These are phyloP conservation scores for Pelvicachromis taeniatus DNA, from an alignment of 2,113 vertebrate genomes.

Conservation along the genomic window DNA sequence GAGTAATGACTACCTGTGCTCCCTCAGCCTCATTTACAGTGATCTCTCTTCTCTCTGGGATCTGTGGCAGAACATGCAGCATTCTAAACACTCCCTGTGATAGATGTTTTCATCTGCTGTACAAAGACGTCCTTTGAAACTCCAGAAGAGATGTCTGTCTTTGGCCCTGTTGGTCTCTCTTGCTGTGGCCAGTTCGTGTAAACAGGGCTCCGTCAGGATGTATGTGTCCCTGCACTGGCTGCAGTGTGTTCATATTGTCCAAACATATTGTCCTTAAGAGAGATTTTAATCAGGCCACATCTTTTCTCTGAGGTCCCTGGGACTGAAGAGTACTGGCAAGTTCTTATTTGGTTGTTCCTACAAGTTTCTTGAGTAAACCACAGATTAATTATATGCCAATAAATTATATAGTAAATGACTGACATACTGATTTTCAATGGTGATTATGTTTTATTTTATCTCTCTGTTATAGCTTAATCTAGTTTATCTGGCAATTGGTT, in stretches of 20 bases:
- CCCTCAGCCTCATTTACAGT: conserved; percentile 65
- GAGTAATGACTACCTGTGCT: conserved; percentile 72
- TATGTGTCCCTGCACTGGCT: not conserved
- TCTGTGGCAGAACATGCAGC: conserved; percentile 33
- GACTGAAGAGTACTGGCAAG: not conserved
- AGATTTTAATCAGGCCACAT: conserved; percentile 18
- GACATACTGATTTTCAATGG: accelerated
- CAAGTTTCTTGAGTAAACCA: not conserved
- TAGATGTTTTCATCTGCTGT: conserved; percentile 48
- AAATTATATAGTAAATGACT: not conserved
- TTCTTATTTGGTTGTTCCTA: not conserved
- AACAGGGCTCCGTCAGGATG: not conserved
- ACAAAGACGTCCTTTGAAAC: not conserved
- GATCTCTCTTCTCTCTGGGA: conserved; percentile 15
- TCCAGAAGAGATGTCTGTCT: not conserved
- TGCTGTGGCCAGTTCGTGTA: not conserved
- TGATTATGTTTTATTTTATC: not conserved
- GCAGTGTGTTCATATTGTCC: not conserved
- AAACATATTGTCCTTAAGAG: conserved; percentile 17
- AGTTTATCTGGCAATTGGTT: not conserved
- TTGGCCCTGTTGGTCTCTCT: not conserved
- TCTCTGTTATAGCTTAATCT: not conserved
- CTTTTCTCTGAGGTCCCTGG: not conserved
- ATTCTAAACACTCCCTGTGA: conserved; percentile 10
- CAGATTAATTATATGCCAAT: not conserved